phyloP scores from a whole-genome alignment of 2,888 invertebrate genomes.

The Trichacis sp. region DNA sequence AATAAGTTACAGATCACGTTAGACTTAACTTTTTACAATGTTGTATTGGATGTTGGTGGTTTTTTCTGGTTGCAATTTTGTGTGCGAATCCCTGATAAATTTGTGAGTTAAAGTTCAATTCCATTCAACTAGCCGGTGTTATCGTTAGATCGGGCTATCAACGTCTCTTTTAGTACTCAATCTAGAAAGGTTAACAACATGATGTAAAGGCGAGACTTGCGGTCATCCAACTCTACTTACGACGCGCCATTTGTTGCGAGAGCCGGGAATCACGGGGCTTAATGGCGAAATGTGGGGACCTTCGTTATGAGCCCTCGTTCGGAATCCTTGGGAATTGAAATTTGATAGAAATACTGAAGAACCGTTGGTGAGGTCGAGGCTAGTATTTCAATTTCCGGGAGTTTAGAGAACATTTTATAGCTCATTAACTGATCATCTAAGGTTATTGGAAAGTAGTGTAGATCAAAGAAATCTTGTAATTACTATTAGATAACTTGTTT shows the following conservation, averaged over 20 bases:
- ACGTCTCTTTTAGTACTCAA: constrained; percentile 44
- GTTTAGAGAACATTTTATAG: no score
- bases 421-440: no score
- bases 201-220: constrained; percentile 41
- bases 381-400: no score
- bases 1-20: no score
- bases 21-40: no score
- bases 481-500: no score
- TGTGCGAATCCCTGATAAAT: constrained; percentile 25
- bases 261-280: constrained; percentile 30
- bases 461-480: no score
- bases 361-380: no score
- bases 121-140: constrained; percentile 29
- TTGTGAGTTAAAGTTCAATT: constrained; percentile 41
- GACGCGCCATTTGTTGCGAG: constrained; percentile 32
- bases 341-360: no score
- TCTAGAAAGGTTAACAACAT: constrained; percentile 47
- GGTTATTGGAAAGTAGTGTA: no score
- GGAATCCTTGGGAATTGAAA: neutral
- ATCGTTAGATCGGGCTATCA: constrained; percentile 42
- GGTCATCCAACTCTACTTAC: constrained; percentile 44
- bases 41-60: no score
- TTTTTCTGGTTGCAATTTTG: no score
- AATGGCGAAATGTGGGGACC: constrained; percentile 36
- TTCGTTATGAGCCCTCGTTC: constrained; percentile 11